Evolutionary conservation across 2,888 invertebrate species (phyloP), one percentile per base, ranked within the genome.

Genomic region (Ecliptopera silaceata): DNA sequence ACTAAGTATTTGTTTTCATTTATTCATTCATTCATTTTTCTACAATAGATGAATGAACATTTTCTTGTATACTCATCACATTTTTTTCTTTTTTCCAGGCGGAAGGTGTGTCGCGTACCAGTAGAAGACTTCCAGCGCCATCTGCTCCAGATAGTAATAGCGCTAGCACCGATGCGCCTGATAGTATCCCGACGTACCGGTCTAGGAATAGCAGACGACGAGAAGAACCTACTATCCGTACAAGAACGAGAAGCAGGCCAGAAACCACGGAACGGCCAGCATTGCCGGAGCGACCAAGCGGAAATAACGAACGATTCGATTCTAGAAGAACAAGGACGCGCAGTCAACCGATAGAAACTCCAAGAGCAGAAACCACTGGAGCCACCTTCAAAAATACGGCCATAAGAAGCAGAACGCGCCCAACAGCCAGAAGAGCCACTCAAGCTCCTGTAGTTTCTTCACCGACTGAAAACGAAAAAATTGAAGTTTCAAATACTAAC

Each of bases 301-400:
- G 64, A 65, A 76, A 72, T 51, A 85, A 77, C 77, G 87, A 87
- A 77, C 81, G 82, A 80, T 84, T 85, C 61, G 81, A 86, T 72
- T 82, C 84, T 18, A 82, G 84, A 79, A 86, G 80, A 71, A 83
- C 82, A 41, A 83, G 90, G 71, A 77, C 85, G 48, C 84, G 87
- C 34, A 82, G 75, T 61, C 82, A 79, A 71, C 71, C 78, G 12
- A 60, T 65, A 36, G 72, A 75, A 56, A 73, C 61, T 36, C 74
- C 75, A 68, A 61, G 65, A 62, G 71, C 66, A 58, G 76, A 75
- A 63, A 70, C 75, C 55, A 75, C 70, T 52, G 53, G 13, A 32
- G 52, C 69, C 73, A 61, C 58, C 70, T 45, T 75, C 45, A 80
- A 71, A 71, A 83, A 82, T n/a, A 74, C 65, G 42, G 68, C 66